Conservation (phyloP, 2,797 vertebrate genomes). For the Austrolebias charrua region DNA sequence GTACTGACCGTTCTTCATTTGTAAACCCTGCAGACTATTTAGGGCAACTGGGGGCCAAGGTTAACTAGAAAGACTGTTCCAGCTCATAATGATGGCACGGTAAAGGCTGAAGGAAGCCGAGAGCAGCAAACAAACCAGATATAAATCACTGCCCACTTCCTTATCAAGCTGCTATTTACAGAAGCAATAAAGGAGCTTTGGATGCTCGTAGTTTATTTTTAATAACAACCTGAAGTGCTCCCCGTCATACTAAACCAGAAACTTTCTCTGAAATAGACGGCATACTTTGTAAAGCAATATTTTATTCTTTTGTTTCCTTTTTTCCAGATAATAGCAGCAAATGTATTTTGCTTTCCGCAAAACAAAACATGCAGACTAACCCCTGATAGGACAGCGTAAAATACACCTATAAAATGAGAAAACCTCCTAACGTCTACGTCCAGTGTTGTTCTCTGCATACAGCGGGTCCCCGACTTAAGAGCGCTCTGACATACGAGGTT, state of each 20-base stretch:
- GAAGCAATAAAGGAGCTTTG: constrained; percentile 9
- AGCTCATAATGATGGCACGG: constrained; percentile 37
- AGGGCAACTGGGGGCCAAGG: constrained; percentile 48
- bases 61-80: constrained; percentile 37
- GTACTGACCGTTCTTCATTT: constrained; percentile 34
- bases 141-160: constrained; percentile 21
- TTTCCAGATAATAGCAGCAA: neutral
- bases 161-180: constrained; percentile 19
- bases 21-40: constrained; percentile 36
- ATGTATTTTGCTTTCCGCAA: neutral
- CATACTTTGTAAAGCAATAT: neutral
- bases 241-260: constrained; percentile 1
- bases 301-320: constrained; percentile 1
- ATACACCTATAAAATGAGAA: no score
- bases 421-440: no score
- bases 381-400: no score
- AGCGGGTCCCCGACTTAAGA: no score
- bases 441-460: no score
- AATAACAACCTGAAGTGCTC: neutral
- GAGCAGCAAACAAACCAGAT: constrained; percentile 11
- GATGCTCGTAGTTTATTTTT: neutral
- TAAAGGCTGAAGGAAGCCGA: constrained; percentile 25
- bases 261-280: neutral
- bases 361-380: no score
- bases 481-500: no score